Conservation (phyloP, 2,797 vertebrate genomes). For the Acanthurus leucopareius region DNA sequence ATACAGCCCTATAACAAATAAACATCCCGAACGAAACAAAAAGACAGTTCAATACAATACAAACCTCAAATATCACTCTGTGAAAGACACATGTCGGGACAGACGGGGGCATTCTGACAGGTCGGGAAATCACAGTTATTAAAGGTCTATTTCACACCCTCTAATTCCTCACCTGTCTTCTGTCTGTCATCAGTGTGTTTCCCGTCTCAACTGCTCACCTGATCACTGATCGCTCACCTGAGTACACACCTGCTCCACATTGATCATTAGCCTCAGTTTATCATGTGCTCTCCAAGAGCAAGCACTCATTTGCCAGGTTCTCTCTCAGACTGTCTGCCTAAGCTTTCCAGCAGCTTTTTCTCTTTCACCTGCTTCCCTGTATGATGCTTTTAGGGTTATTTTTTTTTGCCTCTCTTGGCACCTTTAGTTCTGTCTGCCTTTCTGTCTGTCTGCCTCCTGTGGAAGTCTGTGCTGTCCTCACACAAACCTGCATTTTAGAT, state of each 20-base stretch:
- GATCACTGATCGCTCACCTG: not conserved
- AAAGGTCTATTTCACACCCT: too few species aligned
- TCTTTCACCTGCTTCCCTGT: not conserved
- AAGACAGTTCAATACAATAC: too few species aligned
- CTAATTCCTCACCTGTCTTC: fast-evolving
- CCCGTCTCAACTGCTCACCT: not conserved
- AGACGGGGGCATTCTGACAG: too few species aligned
- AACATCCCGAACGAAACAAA: too few species aligned
- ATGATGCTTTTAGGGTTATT: too few species aligned
- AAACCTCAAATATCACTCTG: too few species aligned
- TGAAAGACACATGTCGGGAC: too few species aligned
- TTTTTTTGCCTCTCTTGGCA: not conserved
- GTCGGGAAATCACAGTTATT: too few species aligned
- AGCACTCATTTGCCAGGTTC: not conserved
- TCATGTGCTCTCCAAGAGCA: not conserved
- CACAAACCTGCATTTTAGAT: not conserved
- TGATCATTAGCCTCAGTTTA: not conserved
- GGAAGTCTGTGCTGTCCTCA: not conserved
- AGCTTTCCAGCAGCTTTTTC: not conserved
- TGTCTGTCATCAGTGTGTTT: not conserved
- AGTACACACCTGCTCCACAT: constrained; percentile 15
- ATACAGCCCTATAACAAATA: too few species aligned
- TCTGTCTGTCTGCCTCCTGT: not conserved
- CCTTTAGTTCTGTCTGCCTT: not conserved
- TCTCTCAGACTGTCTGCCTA: not conserved